Evolutionary conservation across 37 sponge, comb jelly and placozoan species (phyloP).

Genomic region (Diacarnus erythraeanus): DNA sequence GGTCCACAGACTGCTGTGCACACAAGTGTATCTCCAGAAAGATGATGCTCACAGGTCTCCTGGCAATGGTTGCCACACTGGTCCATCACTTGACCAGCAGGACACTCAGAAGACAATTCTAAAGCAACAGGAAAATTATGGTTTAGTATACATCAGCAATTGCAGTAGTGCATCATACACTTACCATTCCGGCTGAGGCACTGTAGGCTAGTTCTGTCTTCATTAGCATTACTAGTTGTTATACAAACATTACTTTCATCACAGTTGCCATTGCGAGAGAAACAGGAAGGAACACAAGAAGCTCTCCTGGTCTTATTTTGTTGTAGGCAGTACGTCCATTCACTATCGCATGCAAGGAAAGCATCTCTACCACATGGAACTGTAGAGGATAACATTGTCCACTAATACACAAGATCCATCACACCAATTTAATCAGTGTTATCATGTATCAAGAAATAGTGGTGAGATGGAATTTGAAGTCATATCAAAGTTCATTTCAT

Average conservation of each 20-base stretch:
- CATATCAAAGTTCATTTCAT: too few species aligned
- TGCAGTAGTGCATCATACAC: neutral
- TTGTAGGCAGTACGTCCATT: neutral
- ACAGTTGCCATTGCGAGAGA: conserved; percentile 7
- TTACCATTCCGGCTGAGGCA: conserved; percentile 3
- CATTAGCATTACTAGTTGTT: neutral
- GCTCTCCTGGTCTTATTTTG: conserved; percentile 6
- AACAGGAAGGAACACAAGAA: conserved; percentile 6
- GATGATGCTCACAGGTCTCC: conserved; percentile 4
- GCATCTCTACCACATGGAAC: conserved; percentile 4
- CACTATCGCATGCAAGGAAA: conserved; percentile 3
- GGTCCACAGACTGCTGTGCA: conserved; percentile 17
- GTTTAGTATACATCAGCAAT: too few species aligned
- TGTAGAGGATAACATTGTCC: neutral
- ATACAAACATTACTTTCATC: neutral
- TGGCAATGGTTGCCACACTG: conserved; percentile 17
- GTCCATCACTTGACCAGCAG: conserved; percentile 14
- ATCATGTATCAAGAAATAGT: too few species aligned
- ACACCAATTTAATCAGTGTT: too few species aligned
- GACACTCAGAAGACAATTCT: conserved; percentile 11
- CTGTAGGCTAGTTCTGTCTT: neutral
- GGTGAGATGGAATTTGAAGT: too few species aligned
- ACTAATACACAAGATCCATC: too few species aligned
- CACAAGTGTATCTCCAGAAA: neutral
- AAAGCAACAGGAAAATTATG: neutral